phyloP scores from a whole-genome alignment of 2,888 invertebrate species.

The Nemotelus pantherinus region DNA sequence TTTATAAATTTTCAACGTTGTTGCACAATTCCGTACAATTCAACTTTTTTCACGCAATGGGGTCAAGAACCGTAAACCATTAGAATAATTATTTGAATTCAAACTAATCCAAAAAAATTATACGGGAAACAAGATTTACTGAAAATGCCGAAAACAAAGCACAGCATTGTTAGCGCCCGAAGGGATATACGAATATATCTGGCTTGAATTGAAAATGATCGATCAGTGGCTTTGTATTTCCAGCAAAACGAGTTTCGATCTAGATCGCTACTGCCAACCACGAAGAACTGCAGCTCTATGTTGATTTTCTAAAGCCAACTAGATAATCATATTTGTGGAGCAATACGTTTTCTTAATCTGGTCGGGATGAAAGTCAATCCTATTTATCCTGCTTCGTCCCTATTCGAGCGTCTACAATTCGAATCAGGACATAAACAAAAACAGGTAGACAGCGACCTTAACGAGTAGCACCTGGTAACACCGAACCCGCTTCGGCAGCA shows the following conservation, averaged over 20 bases:
- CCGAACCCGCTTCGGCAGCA: constrained; percentile 1
- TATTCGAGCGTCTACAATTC: not conserved
- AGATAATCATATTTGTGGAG: too few relatives aligned
- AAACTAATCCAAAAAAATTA: too few relatives aligned
- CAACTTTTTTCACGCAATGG: too few relatives aligned
- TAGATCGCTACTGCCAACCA: not conserved
- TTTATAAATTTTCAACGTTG: too few relatives aligned
- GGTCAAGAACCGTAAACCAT: too few relatives aligned
- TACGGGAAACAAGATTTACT: constrained; percentile 14
- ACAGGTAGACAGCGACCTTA: constrained; percentile 18
- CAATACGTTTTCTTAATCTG: too few relatives aligned
- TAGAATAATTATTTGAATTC: too few relatives aligned
- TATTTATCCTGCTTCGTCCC: too few relatives aligned
- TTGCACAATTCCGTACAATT: too few relatives aligned
- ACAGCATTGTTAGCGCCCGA: constrained; percentile 12
- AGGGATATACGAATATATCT: constrained; percentile 12
- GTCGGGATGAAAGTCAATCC: too few relatives aligned
- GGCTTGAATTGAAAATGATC: constrained; percentile 13
- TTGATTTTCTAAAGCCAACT: too few relatives aligned
- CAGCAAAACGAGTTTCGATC: constrained; percentile 16
- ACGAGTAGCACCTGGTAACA: constrained; percentile 30
- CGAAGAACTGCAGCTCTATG: not conserved
- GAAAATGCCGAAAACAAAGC: constrained; percentile 24
- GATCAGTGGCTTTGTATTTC: constrained; percentile 2
- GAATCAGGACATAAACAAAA: constrained; percentile 37